A percentile compares a stretch with the other conserved stretches of the same genome.
Conservation (phyloP, 2,797 vertebrate genomes). For the Mallotus villosus region DNA sequence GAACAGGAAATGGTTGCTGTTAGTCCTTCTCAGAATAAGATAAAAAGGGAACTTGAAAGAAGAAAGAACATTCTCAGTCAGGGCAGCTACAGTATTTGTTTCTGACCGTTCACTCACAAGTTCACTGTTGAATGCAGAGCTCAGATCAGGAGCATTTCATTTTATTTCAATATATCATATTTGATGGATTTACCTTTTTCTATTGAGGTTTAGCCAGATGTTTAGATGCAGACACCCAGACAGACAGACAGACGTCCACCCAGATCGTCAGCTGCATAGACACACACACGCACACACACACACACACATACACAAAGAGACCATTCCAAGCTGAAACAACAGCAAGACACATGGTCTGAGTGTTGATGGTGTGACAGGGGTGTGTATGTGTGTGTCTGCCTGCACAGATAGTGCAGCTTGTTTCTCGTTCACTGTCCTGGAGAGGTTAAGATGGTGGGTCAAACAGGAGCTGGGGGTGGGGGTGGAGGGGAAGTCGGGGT, state of each 20-base stretch:
- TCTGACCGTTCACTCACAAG: background rate
- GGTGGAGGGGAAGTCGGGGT: background rate
- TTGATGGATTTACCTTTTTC: background rate
- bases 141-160: background rate
- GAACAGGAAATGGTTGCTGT: constrained; percentile 1
- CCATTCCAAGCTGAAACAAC: background rate
- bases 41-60: constrained; percentile 1
- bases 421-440: constrained; percentile 21
- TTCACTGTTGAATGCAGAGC: background rate
- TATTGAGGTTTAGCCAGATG: constrained; percentile 13
- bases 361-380: background rate
- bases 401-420: constrained; percentile 21
- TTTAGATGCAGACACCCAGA: constrained; percentile 15
- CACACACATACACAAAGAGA: constrained; percentile 1
- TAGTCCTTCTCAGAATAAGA: background rate
- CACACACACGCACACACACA: too few relatives aligned
- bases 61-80: background rate
- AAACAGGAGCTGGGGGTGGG: background rate
- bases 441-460: constrained; percentile 24
- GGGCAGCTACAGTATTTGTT: background rate
- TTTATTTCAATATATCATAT: background rate
- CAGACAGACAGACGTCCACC: background rate
- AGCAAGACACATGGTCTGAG: background rate
- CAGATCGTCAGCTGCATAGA: background rate
- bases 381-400: constrained; percentile 3